Conservation (phyloP, 2,888 invertebrate genomes). For the Philhelius pedissequus region DNA sequence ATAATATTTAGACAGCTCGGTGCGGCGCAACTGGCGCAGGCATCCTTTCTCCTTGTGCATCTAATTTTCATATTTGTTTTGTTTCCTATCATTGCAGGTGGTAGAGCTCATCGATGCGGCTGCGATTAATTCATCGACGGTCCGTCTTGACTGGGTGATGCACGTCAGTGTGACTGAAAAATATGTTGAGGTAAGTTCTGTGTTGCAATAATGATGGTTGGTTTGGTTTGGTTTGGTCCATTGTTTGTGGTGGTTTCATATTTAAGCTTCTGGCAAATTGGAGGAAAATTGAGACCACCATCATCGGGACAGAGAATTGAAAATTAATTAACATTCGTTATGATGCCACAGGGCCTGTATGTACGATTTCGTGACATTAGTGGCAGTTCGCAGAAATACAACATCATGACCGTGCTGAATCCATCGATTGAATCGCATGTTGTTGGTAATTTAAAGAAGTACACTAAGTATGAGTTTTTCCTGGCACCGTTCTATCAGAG, state of each 20-base stretch:
- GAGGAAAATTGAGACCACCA: slow-evolving; percentile 41
- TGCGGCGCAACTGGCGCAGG: not conserved
- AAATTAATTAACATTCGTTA: slow-evolving; percentile 60
- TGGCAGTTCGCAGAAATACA: slow-evolving; percentile 82
- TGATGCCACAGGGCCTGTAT: slow-evolving; percentile 82
- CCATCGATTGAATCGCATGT: slow-evolving; percentile 83
- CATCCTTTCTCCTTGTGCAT: not conserved
- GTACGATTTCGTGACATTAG: slow-evolving; percentile 84
- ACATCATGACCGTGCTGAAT: slow-evolving; percentile 83
- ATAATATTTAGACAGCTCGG: not conserved
- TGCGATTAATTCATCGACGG: slow-evolving; percentile 81
- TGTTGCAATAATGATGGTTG: not conserved
- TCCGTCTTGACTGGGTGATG: slow-evolving; percentile 80
- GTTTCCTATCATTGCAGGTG: slow-evolving; percentile 79
- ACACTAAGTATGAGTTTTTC: slow-evolving; percentile 92
- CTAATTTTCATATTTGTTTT: not conserved
- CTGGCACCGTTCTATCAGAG: slow-evolving; percentile 91
- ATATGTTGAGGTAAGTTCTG: slow-evolving; percentile 77
- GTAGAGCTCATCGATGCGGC: slow-evolving; percentile 84
- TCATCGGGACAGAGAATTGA: slow-evolving; percentile 19
- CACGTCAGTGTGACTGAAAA: slow-evolving; percentile 78
- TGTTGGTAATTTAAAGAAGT: slow-evolving; percentile 87
- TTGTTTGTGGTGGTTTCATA: slow-evolving; percentile 6
- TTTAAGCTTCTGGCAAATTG: slow-evolving; percentile 13
- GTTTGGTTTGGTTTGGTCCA: not conserved